Base-by-base conservation (phyloP, 2,888 invertebrate genomes). In the Digitonthophagus gazella region DNA sequence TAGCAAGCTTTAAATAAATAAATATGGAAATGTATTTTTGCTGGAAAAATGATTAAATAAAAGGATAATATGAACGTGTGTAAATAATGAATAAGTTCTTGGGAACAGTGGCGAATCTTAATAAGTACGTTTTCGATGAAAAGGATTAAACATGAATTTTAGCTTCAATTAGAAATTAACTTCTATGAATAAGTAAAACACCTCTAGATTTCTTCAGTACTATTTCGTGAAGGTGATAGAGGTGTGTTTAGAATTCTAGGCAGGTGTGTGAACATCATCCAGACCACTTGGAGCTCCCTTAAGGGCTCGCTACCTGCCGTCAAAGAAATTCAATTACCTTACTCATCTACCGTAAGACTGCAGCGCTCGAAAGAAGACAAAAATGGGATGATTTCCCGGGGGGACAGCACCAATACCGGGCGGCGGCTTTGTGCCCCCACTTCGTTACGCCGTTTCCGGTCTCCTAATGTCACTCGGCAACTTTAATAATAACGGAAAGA, bases 361-460 rank as follows among this genome's bases (percentile, higher is more conserved):
- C 74, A 44, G 28, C 28, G 6, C 28, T 44, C 28, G 28, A 8
- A 44, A 44, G 73, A 75, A 75, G 76, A 76, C 76, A 76, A 76
- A 76, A 76, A 75, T 75, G 72, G 71, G 75, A 74, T 76, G 76
- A 76, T 76, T 76, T 76, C 76, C 76, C 76, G 66, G 63, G 74
- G 65, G 70, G 65, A 64, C 57, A 56, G 55, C 58, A 58, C 67
- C 70, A 70, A 70, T 70, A 70, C 70, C 63, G 28, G 28, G 56
- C 66, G 56, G 66, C 71, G 67, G 72, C 68, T 71, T 71, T 69
- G 72, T 71, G 56, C 56, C 56, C 58, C 57, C 66, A 57, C 19
- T 66, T 66, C 22, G 58, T 66, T 66, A 66, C 58, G 55, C 57
- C 19, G 56, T 66, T 66, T 66, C 66, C 56, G 57, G 57, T 66